A percentile compares a stretch with the other conserved stretches of the same genome.
phyloP scores from a whole-genome alignment of 2,797 vertebrate genomes.

The Hippopotamyrus pictus region DNA sequence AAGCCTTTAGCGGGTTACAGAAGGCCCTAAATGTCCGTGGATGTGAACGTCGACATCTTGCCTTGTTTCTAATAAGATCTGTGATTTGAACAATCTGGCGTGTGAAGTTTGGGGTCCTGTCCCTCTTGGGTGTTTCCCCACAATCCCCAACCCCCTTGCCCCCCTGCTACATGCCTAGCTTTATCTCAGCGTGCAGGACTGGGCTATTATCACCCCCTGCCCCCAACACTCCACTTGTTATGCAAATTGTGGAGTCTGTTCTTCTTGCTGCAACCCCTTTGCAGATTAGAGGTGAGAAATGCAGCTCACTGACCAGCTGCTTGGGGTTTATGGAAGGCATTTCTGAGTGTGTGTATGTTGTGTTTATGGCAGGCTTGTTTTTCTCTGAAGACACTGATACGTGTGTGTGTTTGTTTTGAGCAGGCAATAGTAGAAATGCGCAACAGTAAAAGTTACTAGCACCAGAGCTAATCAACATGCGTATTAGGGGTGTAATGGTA shows the following conservation, averaged over 20 bases:
- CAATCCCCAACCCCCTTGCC: not conserved
- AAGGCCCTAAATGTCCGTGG: slow-evolving; percentile 1
- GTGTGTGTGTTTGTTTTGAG: not conserved
- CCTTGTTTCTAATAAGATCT: slow-evolving; percentile 9
- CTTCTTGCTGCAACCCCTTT: slow-evolving; percentile 56
- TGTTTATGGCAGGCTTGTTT: not conserved
- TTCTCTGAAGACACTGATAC: not conserved
- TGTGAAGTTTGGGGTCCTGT: slow-evolving; percentile 17
- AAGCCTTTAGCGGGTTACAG: not conserved
- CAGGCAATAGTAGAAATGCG: not conserved
- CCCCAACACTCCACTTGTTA: slow-evolving; percentile 57
- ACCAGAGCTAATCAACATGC: not conserved
- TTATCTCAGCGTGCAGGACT: slow-evolving; percentile 67
- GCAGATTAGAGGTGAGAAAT: slow-evolving; percentile 62
- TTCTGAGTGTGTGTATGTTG: slow-evolving; percentile 31
- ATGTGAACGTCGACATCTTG: not conserved
- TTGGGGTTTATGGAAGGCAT: slow-evolving; percentile 19
- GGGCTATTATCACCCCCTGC: slow-evolving; percentile 43
- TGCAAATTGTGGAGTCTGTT: slow-evolving; percentile 67
- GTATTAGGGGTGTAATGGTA: not conserved
- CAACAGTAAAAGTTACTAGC: not conserved
- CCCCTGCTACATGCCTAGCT: slow-evolving; percentile 25
- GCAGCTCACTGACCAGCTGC: slow-evolving; percentile 61
- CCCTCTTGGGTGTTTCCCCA: not conserved
- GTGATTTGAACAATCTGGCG: not conserved